A percentile compares a stretch with the other conserved stretches of the same genome.
phyloP scores from a whole-genome alignment of 2,113 vertebrate species.

The Neolamprologus modestus region DNA sequence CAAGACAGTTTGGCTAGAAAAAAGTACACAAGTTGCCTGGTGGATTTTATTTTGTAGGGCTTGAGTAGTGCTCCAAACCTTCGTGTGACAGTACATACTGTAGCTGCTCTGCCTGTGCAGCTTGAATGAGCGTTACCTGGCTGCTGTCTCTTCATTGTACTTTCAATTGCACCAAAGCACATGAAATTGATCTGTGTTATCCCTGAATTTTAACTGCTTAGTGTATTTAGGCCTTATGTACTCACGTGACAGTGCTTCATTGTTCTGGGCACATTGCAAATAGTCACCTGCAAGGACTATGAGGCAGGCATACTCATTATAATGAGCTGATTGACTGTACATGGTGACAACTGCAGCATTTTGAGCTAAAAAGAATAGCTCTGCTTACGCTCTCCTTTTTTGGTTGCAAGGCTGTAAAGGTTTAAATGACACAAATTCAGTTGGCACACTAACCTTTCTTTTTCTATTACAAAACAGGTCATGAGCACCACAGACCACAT shows the following conservation, averaged over 20 bases:
- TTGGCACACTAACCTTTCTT: background rate
- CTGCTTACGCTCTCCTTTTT: background rate
- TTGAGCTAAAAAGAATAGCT: background rate
- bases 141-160: background rate
- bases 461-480: background rate
- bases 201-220: background rate
- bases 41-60: background rate
- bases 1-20: background rate
- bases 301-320: background rate
- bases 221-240: background rate
- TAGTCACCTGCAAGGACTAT: background rate
- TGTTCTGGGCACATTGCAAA: background rate
- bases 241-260: background rate
- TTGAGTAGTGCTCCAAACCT: background rate
- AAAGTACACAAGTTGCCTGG: background rate
- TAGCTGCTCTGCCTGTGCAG: background rate
- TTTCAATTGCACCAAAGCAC: background rate
- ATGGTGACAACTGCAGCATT: background rate
- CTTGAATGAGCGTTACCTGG: background rate
- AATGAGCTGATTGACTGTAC: background rate
- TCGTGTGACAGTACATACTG: background rate
- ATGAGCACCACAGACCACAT: background rate
- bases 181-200: background rate
- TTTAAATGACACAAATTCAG: background rate
- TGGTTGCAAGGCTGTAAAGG: background rate